A percentile compares a stretch with the other conserved stretches of the same genome.
Conservation (phyloP, 2,888 invertebrate genomes). For the Cyclophora punctaria region DNA sequence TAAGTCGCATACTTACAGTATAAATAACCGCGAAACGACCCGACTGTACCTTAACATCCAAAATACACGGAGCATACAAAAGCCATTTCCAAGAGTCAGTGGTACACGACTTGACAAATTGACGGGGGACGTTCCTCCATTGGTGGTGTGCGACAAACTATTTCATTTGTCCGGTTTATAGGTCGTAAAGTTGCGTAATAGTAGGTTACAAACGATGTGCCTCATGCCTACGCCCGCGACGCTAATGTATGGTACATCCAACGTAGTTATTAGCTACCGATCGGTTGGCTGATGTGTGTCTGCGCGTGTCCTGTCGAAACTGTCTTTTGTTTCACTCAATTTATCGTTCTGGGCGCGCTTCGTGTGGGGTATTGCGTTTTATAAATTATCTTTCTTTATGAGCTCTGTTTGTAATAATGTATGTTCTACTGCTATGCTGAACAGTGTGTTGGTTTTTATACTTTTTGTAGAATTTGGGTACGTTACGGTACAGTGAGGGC, state of each 20-base stretch:
- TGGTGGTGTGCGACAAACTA: slow-evolving; percentile 36
- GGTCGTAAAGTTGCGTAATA: slow-evolving; percentile 29
- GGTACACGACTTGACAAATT: slow-evolving; percentile 42
- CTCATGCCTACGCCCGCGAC: slow-evolving; percentile 16
- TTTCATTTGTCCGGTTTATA: slow-evolving; percentile 51
- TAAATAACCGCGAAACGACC: not conserved
- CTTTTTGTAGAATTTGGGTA: no score
- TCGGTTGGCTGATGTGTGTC: slow-evolving; percentile 16
- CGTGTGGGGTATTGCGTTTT: no score
- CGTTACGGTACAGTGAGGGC: no score
- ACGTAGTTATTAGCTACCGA: slow-evolving; percentile 27
- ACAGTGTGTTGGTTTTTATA: no score
- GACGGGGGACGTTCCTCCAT: slow-evolving; percentile 31
- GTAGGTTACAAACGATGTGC: slow-evolving; percentile 14
- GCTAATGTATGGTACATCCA: slow-evolving; percentile 37
- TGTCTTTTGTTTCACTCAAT: no score
- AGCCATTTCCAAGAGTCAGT: slow-evolving; percentile 32
- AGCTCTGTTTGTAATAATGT: no score
- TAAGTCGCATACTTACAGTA: no score
- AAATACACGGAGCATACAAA: slow-evolving; percentile 29
- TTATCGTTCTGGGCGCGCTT: not conserved
- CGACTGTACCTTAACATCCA: slow-evolving; percentile 13
- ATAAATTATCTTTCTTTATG: no score
- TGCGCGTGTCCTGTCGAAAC: slow-evolving; percentile 8
- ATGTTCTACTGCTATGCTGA: no score